These are phyloP conservation scores for Spodoptera litura DNA, from an alignment of 1,140 invertebrate genomes.

Conservation along the genomic window DNA sequence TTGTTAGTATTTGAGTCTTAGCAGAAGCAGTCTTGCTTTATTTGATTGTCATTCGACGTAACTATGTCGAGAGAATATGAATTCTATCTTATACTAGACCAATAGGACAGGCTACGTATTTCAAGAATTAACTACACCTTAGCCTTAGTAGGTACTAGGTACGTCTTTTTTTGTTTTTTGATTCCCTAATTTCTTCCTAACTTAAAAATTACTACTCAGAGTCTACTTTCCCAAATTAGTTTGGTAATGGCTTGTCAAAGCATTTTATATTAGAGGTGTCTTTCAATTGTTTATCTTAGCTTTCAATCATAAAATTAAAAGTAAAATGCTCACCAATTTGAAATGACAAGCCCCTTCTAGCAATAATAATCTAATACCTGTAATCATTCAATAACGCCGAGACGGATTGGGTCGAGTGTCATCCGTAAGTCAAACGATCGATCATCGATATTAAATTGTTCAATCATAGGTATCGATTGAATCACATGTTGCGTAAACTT, in stretches of 20 bases:
- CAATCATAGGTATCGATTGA: slow-evolving; percentile 5
- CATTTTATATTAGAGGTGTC: too few species aligned
- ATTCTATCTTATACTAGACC: too few species aligned
- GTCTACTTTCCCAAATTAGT: too few species aligned
- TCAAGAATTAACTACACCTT: background rate
- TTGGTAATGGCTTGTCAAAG: too few species aligned
- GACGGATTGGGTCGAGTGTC: slow-evolving; percentile 6
- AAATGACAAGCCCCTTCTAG: background rate
- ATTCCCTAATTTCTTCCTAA: too few species aligned
- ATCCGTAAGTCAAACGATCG: slow-evolving; percentile 10
- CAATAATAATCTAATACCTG: background rate
- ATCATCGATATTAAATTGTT: slow-evolving; percentile 25
- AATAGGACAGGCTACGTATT: too few species aligned
- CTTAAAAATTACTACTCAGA: too few species aligned
- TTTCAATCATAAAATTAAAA: too few species aligned
- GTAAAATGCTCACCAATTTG: background rate
- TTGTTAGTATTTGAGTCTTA: background rate
- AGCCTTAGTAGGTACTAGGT: too few species aligned
- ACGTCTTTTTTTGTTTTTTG: background rate
- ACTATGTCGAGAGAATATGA: too few species aligned
- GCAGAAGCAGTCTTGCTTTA: background rate
- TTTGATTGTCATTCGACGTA: too few species aligned
- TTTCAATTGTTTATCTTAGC: too few species aligned
- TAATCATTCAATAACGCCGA: slow-evolving; percentile 9
- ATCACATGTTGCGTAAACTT: background rate